Evolutionary conservation across 2,797 vertebrate genomes (phyloP).

Genomic region (Chaunax sp.): DNA sequence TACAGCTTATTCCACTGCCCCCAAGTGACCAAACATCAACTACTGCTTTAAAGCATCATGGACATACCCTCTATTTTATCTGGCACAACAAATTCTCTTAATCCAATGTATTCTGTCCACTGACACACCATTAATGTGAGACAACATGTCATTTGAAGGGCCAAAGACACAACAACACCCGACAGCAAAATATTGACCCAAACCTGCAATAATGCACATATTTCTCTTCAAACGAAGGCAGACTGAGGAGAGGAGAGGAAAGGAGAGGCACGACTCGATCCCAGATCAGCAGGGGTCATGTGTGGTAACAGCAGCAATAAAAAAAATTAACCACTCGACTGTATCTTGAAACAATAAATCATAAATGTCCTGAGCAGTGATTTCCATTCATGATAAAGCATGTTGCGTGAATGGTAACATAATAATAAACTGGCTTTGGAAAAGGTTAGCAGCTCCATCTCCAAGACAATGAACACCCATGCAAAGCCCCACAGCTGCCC

Average conservation of each 20-base stretch:
- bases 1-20: no score
- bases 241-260: background rate
- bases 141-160: conserved; percentile 18
- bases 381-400: conserved; percentile 29
- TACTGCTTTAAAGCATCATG: no score
- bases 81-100: background rate
- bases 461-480: conserved; percentile 73
- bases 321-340: conserved; percentile 23
- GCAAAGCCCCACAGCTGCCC: conserved; percentile 70
- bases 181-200: background rate
- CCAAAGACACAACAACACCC: conserved; percentile 2
- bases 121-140: background rate
- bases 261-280: background rate
- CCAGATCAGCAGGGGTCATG: background rate
- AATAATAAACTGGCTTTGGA: conserved; percentile 41
- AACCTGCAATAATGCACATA: conserved; percentile 11
- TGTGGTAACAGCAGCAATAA: conserved; percentile 23
- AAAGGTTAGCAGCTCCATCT: conserved; percentile 58
- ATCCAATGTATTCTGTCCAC: conserved; percentile 1
- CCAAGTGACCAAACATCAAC: no score
- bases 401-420: background rate
- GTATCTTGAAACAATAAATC: conserved; percentile 33
- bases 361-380: conserved; percentile 8
- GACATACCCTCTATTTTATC: no score
- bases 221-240: conserved; percentile 8